Percentiles rank a stretch among this genome's conserved stretches.
These are phyloP conservation scores for Drosophila oshimai DNA, from an alignment of 1,140 invertebrate genomes.

Conservation along the genomic window DNA sequence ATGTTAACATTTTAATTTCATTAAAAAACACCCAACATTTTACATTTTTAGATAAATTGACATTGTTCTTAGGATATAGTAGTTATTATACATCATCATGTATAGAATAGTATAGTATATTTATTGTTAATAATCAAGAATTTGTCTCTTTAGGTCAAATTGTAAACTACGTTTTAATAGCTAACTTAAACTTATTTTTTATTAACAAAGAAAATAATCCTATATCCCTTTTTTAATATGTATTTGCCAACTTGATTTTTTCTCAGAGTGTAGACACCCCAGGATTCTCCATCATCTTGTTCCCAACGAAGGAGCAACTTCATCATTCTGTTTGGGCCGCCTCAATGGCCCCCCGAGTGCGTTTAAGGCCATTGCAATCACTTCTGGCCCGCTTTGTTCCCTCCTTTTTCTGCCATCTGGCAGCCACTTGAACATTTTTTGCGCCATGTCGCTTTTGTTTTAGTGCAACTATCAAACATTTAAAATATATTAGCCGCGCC, in stretches of 20 bases:
- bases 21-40: too few species aligned
- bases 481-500: conserved; percentile 75
- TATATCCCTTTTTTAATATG: neutral
- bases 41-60: too few species aligned
- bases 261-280: neutral
- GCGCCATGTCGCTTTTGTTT: conserved; percentile 67
- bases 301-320: conserved; percentile 42
- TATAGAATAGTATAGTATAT: too few species aligned
- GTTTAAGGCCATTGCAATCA: conserved; percentile 56
- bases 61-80: too few species aligned
- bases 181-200: too few species aligned
- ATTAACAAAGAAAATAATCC: neutral
- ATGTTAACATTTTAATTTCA: too few species aligned
- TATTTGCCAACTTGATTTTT: neutral
- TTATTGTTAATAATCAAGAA: too few species aligned
- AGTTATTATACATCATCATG: too few species aligned
- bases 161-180: too few species aligned
- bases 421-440: conserved; percentile 65
- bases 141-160: too few species aligned
- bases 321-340: conserved; percentile 63
- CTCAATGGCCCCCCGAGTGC: conserved; percentile 61
- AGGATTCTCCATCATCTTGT: conserved; percentile 24
- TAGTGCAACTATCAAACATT: conserved; percentile 77
- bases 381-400: neutral
- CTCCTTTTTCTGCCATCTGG: conserved; percentile 23